Base-by-base conservation (phyloP, 2,797 vertebrate genomes). In the Austrolebias charrua region DNA sequence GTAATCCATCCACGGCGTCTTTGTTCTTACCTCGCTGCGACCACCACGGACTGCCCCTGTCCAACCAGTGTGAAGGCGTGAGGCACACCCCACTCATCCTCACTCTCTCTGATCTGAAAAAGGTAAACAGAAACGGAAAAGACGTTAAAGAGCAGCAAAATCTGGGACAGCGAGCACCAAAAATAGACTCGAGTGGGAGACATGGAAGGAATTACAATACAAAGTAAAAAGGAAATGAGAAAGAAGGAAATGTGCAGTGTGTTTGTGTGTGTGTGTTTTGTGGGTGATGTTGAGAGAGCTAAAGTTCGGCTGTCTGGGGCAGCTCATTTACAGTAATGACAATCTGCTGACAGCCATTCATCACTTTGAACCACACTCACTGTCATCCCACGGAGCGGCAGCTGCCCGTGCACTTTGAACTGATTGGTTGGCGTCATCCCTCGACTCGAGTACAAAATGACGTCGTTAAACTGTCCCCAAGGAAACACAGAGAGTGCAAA, bases 31-130 rank as follows among this genome's bases (percentile, higher is more conserved):
- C 96, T 97, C 64, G 97, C 96, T 43, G 97, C 96, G 69, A 98
- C 94, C 43, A 99, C 84, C 62, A 99, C 93, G 45, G 96, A 95
- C 87, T 98, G 96, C 31, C 92, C 94, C 82, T 95, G 94, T 76
- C 94, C 95, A 46, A 94, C 92, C 59, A 99, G 81, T 0, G 97
- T 98, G 73, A 99, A 95, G 82, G 95, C 96, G 63, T 98, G 93
- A 55, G 97, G 95, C 66, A 98, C 95, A 0, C 96, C 96, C 96
- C 97, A 99, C 84, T 99, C 97, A 0, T 97, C 96, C 78, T 98
- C 97, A 40, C 96, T 98, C 81, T 94, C 94, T 91, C 95, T 94
- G 71, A 98, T 93, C 97, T 99, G 86, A 60, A 79, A 72, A 66
- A 79, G 71, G 63, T 71, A 81, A 66, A 79, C 61, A 68, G 66